Evolutionary conservation across 1,140 invertebrate genomes (phyloP), one percentile per base, ranked within the genome.

Genomic region (Coenobita brevimanus): DNA sequence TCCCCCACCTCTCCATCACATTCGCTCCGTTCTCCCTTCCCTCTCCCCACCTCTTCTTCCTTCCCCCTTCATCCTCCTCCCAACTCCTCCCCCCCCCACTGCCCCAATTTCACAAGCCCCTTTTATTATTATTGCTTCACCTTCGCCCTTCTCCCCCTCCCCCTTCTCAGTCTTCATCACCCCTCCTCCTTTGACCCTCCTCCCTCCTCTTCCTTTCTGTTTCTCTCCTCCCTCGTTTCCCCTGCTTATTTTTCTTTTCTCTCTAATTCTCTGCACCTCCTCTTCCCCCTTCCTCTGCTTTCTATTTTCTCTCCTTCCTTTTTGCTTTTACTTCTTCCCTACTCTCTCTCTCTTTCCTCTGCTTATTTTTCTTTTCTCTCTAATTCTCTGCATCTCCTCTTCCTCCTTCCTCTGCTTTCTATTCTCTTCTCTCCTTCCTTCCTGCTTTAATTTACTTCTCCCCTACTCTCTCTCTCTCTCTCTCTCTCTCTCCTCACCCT

Each of bases 391-490:
- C 27, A 24, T 38, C 69, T 73, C 69, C 38, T 27, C 21, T 24
- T 67, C 64, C n/a, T n/a, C 36, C 71, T 75, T 33, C 36, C 71
- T 75, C 78, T 80, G 27, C 24, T 33, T 80, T 50, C 38, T 50
- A 54, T 50, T 60, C 43, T 80, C 78, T 60, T 50, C 57, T 50
- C 24, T 50, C 33, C 78, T 75, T 24, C 24, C 24, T 80, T 3
- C 24, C 50, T 50, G 30, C 50, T 1, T 30, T 60, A 54, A 6
- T 17, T 50, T 30, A 2, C 30, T 1, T 30, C 78, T 30, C 33
- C 57, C 78, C 24, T 27, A 54, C 50, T 46, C 78, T 80, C 54
- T 27, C 75, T 73, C 41, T 73, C 69, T 73, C 69, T 38, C 69
- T 41, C 64, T 27, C 69, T 30, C 2, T 73, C 41, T 41, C 27